Conservation (phyloP, 2,797 vertebrate genomes). For the Pangasius larnaudii region DNA sequence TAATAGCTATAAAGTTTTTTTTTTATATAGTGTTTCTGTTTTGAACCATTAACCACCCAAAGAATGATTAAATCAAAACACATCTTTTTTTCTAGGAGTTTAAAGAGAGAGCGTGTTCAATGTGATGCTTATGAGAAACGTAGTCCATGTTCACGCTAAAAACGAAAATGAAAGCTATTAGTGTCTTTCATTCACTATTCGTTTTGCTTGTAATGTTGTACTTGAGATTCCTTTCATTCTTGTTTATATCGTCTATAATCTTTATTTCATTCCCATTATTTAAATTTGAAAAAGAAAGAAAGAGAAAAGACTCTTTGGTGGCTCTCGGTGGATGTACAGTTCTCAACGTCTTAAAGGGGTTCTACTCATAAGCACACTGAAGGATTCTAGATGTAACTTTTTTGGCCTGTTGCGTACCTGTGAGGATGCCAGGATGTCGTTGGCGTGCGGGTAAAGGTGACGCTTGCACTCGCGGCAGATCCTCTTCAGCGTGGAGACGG, state of each 20-base stretch:
- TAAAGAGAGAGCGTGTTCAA: neutral
- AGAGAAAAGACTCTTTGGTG: no score
- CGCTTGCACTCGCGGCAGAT: conserved; percentile 96
- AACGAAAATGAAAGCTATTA: no score
- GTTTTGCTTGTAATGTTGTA: no score
- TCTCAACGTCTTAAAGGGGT: neutral
- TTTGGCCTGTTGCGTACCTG: conserved; percentile 77
- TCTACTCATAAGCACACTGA: neutral
- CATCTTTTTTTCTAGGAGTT: neutral
- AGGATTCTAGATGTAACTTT: neutral
- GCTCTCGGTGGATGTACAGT: neutral
- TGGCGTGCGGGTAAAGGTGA: conserved; percentile 85
- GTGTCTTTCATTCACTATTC: no score
- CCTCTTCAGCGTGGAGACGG: conserved; percentile 95
- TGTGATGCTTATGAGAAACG: neutral
- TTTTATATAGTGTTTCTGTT: neutral
- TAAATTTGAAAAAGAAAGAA: no score
- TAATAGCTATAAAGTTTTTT: neutral
- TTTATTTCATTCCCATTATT: no score
- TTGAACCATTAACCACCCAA: neutral
- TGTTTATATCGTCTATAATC: no score
- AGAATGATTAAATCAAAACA: neutral
- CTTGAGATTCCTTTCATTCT: no score
- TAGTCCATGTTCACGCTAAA: no score
- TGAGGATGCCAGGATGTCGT: conserved; percentile 90